Evolutionary conservation across 2,888 invertebrate species (phyloP), one percentile per base, ranked within the genome.

Genomic region (Pyrrhosoma nymphula): DNA sequence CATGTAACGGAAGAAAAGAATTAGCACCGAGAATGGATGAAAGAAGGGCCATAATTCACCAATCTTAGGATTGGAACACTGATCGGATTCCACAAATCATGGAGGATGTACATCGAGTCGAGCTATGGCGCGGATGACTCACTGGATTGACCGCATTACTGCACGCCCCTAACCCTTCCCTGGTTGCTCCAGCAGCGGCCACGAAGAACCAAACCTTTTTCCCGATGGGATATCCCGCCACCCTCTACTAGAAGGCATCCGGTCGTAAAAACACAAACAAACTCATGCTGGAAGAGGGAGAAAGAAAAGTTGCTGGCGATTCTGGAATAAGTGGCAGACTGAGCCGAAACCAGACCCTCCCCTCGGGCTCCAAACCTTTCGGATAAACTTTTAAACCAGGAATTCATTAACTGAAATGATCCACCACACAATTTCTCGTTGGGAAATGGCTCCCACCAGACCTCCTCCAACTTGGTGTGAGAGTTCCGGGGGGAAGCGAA

Each of bases 201-300:
- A 26, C 14, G 14, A 35, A 26, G 14, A 23, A 18, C 35, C 6
- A 20, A 60, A 56, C n/a, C 82, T 35, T 18, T 82, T 35, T 30
- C 35, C n/a, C 69, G 30, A 35, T 20, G 82, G 30, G 82, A 82
- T 10, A 16, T 91, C 35, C 60, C 91, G 35, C 39, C 69, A 69
- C 8, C 8, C 47, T 47, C 8, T n/a, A 63, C 93, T 93, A 69
- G 69, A n/a, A 16, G 26, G 75, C 93, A 93, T 93, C 93, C 93
- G 93, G 93, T 93, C 93, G 93, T 93, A 47, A 93, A 93, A 89
- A 93, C 63, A 82, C 23, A 82, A 82, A 82, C 82, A 35, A 82
- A 16, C 82, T 82, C 35, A 12, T 0, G 16, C 26, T 26, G 69
- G 69, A 10, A 26, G 69, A 69, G 69, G 12, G 26, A 26, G 26